Conservation (phyloP, 1,140 invertebrate species). For the Nasonia longicornis region DNA sequence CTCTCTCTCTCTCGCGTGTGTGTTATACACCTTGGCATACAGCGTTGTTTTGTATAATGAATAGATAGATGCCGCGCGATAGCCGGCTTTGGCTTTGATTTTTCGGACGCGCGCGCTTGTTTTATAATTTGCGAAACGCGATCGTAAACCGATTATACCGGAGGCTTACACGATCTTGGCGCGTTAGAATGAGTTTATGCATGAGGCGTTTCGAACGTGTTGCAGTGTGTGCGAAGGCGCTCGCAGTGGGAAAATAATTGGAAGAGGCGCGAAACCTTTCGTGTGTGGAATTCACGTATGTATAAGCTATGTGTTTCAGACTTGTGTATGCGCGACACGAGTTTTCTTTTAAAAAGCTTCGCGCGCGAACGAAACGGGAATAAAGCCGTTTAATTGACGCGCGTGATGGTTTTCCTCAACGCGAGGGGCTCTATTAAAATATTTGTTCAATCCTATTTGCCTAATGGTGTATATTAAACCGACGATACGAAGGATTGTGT, state of each 20-base stretch:
- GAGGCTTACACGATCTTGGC: neutral
- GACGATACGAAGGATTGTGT: too few species aligned
- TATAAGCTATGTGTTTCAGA: neutral
- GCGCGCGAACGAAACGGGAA: too few species aligned
- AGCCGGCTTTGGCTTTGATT: neutral
- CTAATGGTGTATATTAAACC: too few species aligned
- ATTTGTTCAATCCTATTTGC: neutral
- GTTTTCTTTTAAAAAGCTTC: too few species aligned
- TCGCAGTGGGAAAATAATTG: neutral
- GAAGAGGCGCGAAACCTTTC: neutral
- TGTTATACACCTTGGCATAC: too few species aligned
- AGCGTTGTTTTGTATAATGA: too few species aligned
- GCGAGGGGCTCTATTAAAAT: neutral
- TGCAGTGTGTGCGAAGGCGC: too few species aligned
- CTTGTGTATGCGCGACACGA: too few species aligned
- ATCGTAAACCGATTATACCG: slow-evolving; percentile 11
- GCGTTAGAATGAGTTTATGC: slow-evolving; percentile 6
- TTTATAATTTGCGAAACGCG: slow-evolving; percentile 10
- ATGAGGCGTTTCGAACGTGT: neutral
- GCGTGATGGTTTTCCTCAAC: too few species aligned
- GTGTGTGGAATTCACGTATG: neutral
- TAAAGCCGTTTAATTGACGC: too few species aligned
- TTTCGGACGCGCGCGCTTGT: slow-evolving; percentile 2
- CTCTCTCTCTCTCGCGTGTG: too few species aligned
- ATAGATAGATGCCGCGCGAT: neutral